Evolutionary conservation across 2,888 invertebrate genomes (phyloP), one percentile per base, ranked within the genome.

Genomic region (Empis stercorea): DNA sequence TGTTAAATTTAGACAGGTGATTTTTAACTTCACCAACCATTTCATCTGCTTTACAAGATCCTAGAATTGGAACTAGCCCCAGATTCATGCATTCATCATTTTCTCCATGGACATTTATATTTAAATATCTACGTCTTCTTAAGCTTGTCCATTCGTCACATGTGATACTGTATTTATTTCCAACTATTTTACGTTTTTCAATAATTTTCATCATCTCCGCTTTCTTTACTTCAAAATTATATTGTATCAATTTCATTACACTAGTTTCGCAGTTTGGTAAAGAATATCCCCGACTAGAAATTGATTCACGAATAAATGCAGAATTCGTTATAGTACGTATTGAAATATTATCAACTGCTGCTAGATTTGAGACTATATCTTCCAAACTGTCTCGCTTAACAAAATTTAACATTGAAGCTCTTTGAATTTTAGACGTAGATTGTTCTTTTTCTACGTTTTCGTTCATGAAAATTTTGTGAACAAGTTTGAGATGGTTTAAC

Each of bases 1-100:
- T 39, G 5, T 16, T 39, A 17, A 39, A 39, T 39, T 39, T 39
- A 39, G 16, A 39, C 16, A 39, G 39, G 39, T 39, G 39, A 39
- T 39, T 39, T 39, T 39, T 39, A 39, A 39, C 39, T 39, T 39
- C 16, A 39, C 16, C 39, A 39, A 39, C 16, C 39, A 39, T 39
- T 39, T 39, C 39, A 39, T 39, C 39, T 39, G 17, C 39, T 17
- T 39, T 39, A 39, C 39, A 39, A 39, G 39, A 39, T 39, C 17
- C 39, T 39, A 39, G 39, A 16, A 39, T 39, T 39, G 39, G 39
- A 39, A 39, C 39, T 39, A 39, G 39, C 39, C 17, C 17, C 39
- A 39, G 39, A 39, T 39, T 39, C 39, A 39, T 39, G 39, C 39
- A 39, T 39, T 39, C 39, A 16, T 17, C 39, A 17, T 39, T 39